Percentiles rank a stretch among this genome's conserved stretches.
Conservation (phyloP, 2,888 invertebrate species). For the Abrostola tripartita region DNA sequence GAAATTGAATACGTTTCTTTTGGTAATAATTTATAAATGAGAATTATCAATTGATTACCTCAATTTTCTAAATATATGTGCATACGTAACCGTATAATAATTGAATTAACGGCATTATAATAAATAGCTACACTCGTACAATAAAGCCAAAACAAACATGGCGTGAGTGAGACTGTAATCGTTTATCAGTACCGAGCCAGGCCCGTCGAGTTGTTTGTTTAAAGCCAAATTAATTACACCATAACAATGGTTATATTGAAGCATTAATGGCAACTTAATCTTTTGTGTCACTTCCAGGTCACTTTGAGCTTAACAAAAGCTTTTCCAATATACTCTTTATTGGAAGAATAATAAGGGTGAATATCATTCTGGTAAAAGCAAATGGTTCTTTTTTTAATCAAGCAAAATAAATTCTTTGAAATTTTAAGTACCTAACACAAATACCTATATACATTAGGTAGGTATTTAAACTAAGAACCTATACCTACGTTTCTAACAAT, state of each 20-base stretch:
- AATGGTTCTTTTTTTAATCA: too few relatives aligned
- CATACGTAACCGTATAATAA: not conserved
- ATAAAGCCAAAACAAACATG: slow-evolving; percentile 16
- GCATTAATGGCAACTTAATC: not conserved
- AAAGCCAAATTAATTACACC: slow-evolving; percentile 15
- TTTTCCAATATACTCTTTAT: too few relatives aligned
- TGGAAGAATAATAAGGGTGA: too few relatives aligned
- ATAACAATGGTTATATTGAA: not conserved
- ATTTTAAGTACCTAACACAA: too few relatives aligned
- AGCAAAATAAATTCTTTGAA: too few relatives aligned
- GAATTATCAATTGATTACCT: too few relatives aligned
- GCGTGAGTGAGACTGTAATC: slow-evolving; percentile 12
- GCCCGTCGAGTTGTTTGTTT: slow-evolving; percentile 16
- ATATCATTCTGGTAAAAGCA: too few relatives aligned
- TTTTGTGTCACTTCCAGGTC: not conserved
- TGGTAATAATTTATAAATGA: too few relatives aligned
- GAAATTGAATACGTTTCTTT: too few relatives aligned
- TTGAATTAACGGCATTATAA: not conserved
- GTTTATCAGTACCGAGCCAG: slow-evolving; percentile 26
- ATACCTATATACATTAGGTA: too few relatives aligned
- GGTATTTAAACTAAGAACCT: too few relatives aligned
- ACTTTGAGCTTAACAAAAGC: not conserved
- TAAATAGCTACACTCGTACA: not conserved
- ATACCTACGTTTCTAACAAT: too few relatives aligned
- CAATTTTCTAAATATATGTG: not conserved